Evolutionary conservation across 2,888 invertebrate species (phyloP).

Genomic region (Drosophila subquinaria): DNA sequence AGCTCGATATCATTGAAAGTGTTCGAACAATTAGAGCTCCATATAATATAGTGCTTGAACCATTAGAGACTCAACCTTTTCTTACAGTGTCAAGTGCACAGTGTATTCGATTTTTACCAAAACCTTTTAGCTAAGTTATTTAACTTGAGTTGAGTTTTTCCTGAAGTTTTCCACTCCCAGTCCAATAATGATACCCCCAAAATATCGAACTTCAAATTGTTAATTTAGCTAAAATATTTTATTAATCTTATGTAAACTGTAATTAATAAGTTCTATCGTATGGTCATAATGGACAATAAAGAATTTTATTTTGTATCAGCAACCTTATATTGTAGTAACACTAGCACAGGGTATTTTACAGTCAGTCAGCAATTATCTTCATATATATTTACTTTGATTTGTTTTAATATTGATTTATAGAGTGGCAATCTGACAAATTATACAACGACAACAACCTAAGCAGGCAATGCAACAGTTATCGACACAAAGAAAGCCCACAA

Average conservation of each 20-base stretch:
- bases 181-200: too few species aligned
- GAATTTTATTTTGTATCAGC: not conserved
- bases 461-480: slow-evolving; percentile 57
- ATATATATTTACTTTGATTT: not conserved
- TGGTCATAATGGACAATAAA: too few species aligned
- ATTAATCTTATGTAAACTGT: too few species aligned
- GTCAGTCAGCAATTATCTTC: not conserved
- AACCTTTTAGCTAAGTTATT: not conserved
- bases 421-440: slow-evolving; percentile 67
- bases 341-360: slow-evolving; percentile 5
- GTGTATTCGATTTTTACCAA: not conserved
- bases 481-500: not conserved
- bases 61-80: too few species aligned
- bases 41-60: too few species aligned
- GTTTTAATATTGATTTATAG: slow-evolving; percentile 34
- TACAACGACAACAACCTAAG: slow-evolving; percentile 47
- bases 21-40: too few species aligned
- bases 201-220: too few species aligned
- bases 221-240: too few species aligned
- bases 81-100: too few species aligned
- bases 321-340: not conserved
- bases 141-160: not conserved
- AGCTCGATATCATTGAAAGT: too few species aligned
- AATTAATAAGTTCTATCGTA: too few species aligned
- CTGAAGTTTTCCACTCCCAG: too few species aligned